Evolutionary conservation across 2,797 vertebrate species (phyloP).

Genomic region (Staurois parvus): DNA sequence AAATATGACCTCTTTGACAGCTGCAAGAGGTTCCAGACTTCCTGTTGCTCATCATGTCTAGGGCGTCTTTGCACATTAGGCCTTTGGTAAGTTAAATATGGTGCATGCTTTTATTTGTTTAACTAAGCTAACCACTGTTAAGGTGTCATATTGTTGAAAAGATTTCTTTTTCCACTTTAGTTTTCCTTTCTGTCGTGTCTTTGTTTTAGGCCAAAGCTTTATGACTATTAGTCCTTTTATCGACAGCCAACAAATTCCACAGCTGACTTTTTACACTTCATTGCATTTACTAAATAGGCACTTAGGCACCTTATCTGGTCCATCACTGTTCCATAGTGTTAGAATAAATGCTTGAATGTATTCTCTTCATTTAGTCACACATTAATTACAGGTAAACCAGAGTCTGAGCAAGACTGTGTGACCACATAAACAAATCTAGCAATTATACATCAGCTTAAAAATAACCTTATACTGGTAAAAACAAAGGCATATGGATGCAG

Average conservation of each 20-base stretch:
- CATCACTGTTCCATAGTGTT: not conserved
- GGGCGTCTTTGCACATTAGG: not conserved
- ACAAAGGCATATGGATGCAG: not conserved
- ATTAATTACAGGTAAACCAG: not conserved
- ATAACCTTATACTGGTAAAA: not conserved
- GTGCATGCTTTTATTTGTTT: not conserved
- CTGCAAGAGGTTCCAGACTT: not conserved
- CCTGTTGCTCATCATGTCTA: not conserved
- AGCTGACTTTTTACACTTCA: constrained; percentile 19
- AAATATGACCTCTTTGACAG: not conserved
- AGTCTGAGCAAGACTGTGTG: not conserved
- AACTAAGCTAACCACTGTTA: not conserved
- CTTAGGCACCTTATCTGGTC: not conserved
- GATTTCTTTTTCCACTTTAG: not conserved
- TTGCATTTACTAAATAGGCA: constrained; percentile 7
- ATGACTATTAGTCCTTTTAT: not conserved
- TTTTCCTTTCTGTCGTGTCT: not conserved
- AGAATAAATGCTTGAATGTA: not conserved
- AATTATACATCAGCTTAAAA: not conserved
- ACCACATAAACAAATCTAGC: not conserved
- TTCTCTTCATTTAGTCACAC: not conserved
- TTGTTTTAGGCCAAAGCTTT: constrained; percentile 21
- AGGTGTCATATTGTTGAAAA: not conserved
- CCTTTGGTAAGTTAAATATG: not conserved
- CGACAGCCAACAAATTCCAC: constrained; percentile 12